Evolutionary conservation across 2,113 vertebrate genomes (phyloP).

Genomic region (Zeus faber): DNA sequence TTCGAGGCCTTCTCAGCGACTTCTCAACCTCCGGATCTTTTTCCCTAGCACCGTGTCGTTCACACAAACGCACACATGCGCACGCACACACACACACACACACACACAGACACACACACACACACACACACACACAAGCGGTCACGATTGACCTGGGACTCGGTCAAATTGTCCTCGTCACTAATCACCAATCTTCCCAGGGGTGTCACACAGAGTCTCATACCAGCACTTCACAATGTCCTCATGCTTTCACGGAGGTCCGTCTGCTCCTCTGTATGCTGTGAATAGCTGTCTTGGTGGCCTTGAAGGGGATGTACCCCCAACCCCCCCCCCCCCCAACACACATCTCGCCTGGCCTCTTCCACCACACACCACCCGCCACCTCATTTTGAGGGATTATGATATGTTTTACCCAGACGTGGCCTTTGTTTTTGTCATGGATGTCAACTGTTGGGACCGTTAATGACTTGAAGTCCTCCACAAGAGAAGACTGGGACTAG

Average conservation of each 20-base stretch:
- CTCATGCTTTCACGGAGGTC: conserved; percentile 61
- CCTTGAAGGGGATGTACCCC: conserved; percentile 48
- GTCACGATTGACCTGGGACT: conserved; percentile 1
- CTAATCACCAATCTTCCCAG: conserved; percentile 59
- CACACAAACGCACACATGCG: conserved; percentile 6
- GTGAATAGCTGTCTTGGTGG: conserved; percentile 70
- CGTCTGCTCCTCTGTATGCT: conserved; percentile 40
- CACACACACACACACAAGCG: neutral
- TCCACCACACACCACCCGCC: too few relatives aligned
- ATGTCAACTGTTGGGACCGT: too few relatives aligned
- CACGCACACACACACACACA: neutral
- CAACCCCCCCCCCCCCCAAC: too few relatives aligned
- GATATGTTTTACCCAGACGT: conserved; percentile 56
- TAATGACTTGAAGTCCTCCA: conserved; percentile 29
- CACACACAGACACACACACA: neutral
- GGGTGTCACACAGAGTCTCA: conserved; percentile 51
- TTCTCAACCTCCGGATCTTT: too few relatives aligned
- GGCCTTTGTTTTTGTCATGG: conserved; percentile 46
- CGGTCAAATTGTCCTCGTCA: conserved; percentile 6
- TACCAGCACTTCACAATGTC: conserved; percentile 62
- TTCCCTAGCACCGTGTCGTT: too few relatives aligned
- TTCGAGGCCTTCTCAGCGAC: too few relatives aligned
- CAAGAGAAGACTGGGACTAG: too few relatives aligned
- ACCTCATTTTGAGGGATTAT: conserved; percentile 60
- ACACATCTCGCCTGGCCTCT: too few relatives aligned